Conservation (phyloP, 1,140 invertebrate species). For the Meloidogyne hapla region DNA sequence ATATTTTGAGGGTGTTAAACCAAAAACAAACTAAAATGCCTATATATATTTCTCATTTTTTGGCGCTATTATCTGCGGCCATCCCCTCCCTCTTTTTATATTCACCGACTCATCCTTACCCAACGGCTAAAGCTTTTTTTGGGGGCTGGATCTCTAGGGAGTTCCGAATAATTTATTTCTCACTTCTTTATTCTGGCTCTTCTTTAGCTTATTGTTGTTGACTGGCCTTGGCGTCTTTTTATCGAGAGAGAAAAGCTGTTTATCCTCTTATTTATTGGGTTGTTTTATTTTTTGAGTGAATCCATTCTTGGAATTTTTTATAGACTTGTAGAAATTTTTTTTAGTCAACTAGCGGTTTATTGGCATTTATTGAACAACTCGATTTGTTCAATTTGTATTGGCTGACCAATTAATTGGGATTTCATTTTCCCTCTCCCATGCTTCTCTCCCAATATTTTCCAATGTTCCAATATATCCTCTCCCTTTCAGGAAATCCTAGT, state of each 20-base stretch:
- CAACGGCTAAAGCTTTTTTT: neutral
- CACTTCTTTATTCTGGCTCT: neutral
- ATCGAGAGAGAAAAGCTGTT: too few relatives aligned
- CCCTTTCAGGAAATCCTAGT: neutral
- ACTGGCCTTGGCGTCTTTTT: too few relatives aligned
- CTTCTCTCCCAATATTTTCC: neutral
- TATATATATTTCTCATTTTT: neutral
- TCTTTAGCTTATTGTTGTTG: neutral
- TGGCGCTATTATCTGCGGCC: neutral
- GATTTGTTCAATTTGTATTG: too few relatives aligned
- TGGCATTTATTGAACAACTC: too few relatives aligned
- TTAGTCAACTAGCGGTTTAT: too few relatives aligned
- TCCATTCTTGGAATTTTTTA: too few relatives aligned
- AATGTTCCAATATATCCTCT: neutral
- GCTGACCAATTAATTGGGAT: too few relatives aligned
- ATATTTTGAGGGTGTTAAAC: neutral
- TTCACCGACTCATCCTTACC: neutral
- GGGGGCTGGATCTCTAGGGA: neutral
- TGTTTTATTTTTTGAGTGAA: too few relatives aligned
- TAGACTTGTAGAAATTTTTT: too few relatives aligned
- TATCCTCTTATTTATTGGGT: too few relatives aligned
- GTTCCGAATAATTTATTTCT: slow-evolving; percentile 6
- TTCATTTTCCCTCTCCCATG: neutral
- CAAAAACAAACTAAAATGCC: neutral
- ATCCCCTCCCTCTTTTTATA: neutral